A percentile compares a stretch with the other conserved stretches of the same genome.
Conservation (phyloP, 2,888 invertebrate genomes). For the Macroteleia sp. region DNA sequence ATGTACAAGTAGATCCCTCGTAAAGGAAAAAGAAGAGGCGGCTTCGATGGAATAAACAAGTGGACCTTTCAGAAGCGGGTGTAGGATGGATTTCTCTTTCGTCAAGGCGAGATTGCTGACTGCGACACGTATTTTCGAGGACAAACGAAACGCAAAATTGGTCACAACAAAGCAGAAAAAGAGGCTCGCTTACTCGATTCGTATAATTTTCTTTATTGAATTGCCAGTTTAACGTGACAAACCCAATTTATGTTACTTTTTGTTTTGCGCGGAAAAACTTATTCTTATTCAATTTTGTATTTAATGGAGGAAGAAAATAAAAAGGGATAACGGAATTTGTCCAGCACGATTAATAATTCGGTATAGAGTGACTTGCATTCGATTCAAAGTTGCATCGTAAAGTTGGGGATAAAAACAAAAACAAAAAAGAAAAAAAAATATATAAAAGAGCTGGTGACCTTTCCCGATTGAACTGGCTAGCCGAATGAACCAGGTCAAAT, state of each 20-base stretch:
- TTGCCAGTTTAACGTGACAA: not conserved
- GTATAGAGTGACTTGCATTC: conserved; percentile 30
- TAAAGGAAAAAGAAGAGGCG: conserved; percentile 54
- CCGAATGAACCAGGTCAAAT: conserved; percentile 30
- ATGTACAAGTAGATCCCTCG: conserved; percentile 43
- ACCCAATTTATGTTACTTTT: not conserved
- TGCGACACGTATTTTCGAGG: conserved; percentile 37
- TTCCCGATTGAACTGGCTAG: conserved; percentile 53
- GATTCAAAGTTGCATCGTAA: conserved; percentile 58
- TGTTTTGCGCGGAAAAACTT: conserved; percentile 30
- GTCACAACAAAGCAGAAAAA: conserved; percentile 25
- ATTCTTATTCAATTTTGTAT: conserved; percentile 39
- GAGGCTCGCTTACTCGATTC: conserved; percentile 2
- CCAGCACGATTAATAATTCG: conserved; percentile 50
- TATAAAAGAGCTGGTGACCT: conserved; percentile 31
- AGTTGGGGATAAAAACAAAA: conserved; percentile 34
- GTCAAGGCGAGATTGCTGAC: conserved; percentile 54
- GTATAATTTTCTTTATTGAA: conserved; percentile 35
- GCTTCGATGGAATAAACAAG: conserved; percentile 63
- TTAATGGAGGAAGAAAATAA: conserved; percentile 18
- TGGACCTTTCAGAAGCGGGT: conserved; percentile 39
- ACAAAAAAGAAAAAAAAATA: too few relatives aligned
- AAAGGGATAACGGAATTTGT: conserved; percentile 19
- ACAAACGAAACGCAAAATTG: conserved; percentile 29
- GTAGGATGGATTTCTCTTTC: conserved; percentile 47